Evolutionary conservation across 2,888 invertebrate species (phyloP).

Genomic region (Euplagia quadripunctaria): DNA sequence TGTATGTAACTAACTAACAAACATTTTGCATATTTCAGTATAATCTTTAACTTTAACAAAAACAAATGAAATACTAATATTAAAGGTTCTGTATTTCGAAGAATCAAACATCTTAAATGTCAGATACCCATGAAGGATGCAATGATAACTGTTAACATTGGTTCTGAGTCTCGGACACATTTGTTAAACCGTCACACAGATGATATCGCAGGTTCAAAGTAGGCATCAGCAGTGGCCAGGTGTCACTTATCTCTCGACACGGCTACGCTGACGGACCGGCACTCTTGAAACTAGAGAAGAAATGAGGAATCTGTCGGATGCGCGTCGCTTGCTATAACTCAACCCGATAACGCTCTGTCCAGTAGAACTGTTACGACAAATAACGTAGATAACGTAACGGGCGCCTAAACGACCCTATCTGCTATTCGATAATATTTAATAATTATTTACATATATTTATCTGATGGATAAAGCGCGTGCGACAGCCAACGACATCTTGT

Average conservation of each 20-base stretch:
- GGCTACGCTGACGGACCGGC: slow-evolving; percentile 53
- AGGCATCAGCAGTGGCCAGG: slow-evolving; percentile 51
- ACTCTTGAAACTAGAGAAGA: slow-evolving; percentile 75
- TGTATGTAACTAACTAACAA: background rate
- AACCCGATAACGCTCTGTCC: slow-evolving; percentile 78
- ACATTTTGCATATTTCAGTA: background rate
- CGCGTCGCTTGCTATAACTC: slow-evolving; percentile 77
- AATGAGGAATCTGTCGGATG: slow-evolving; percentile 64
- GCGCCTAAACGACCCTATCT: slow-evolving; percentile 84
- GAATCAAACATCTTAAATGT: slow-evolving; percentile 20
- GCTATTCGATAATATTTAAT: slow-evolving; percentile 84
- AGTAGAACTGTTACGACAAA: slow-evolving; percentile 83
- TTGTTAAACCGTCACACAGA: slow-evolving; percentile 46
- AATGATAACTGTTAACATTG: slow-evolving; percentile 44
- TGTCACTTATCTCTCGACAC: slow-evolving; percentile 66
- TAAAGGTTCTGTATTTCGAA: background rate
- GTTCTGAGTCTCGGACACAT: slow-evolving; percentile 36
- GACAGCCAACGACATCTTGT: slow-evolving; percentile 66
- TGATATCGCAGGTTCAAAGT: slow-evolving; percentile 49
- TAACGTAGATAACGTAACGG: slow-evolving; percentile 83
- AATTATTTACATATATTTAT: slow-evolving; percentile 85
- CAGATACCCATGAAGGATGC: slow-evolving; percentile 25
- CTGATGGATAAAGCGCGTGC: slow-evolving; percentile 80
- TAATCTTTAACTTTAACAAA: background rate
- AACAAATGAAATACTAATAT: too few relatives aligned